Percentiles rank a stretch among this genome's conserved stretches.
Evolutionary conservation across 2,888 invertebrate genomes (phyloP).

Genomic region (Phaonia tiefii): DNA sequence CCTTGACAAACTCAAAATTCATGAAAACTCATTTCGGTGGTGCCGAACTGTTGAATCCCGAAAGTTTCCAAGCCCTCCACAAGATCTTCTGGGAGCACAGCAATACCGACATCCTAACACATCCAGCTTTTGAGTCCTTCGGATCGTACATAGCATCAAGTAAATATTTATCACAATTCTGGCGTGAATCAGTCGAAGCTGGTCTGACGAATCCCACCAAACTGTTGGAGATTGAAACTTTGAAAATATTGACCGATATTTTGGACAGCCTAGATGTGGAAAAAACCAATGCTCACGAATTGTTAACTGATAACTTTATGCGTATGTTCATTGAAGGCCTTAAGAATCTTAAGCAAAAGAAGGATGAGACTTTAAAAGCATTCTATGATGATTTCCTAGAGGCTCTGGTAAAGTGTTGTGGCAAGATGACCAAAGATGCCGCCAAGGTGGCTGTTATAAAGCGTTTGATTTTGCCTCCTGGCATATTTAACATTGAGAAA

Average conservation of each 20-base stretch:
- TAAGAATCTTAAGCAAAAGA: slow-evolving; percentile 80
- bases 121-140: slow-evolving; percentile 85
- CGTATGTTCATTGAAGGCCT: slow-evolving; percentile 85
- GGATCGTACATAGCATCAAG: slow-evolving; percentile 82
- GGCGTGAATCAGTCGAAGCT: slow-evolving; percentile 82
- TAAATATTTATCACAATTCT: slow-evolving; percentile 82
- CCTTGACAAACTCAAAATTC: slow-evolving; percentile 81
- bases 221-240: slow-evolving; percentile 83
- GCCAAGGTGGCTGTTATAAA: slow-evolving; percentile 84
- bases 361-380: slow-evolving; percentile 75
- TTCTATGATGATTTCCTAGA: slow-evolving; percentile 80
- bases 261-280: slow-evolving; percentile 77
- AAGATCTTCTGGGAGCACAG: slow-evolving; percentile 84
- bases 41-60: slow-evolving; percentile 83
- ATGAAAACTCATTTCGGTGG: slow-evolving; percentile 83
- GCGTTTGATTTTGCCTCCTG: slow-evolving; percentile 85
- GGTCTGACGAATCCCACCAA: slow-evolving; percentile 82
- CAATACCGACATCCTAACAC: slow-evolving; percentile 80
- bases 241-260: slow-evolving; percentile 83
- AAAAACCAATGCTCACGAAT: slow-evolving; percentile 81
- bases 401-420: slow-evolving; percentile 82
- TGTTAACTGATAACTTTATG: slow-evolving; percentile 85
- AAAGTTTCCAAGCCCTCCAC: slow-evolving; percentile 82
- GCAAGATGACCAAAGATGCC: slow-evolving; percentile 81
- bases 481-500: slow-evolving; percentile 88